Conservation (phyloP, 2,113 vertebrate species). For the Zootoca vivipara region DNA sequence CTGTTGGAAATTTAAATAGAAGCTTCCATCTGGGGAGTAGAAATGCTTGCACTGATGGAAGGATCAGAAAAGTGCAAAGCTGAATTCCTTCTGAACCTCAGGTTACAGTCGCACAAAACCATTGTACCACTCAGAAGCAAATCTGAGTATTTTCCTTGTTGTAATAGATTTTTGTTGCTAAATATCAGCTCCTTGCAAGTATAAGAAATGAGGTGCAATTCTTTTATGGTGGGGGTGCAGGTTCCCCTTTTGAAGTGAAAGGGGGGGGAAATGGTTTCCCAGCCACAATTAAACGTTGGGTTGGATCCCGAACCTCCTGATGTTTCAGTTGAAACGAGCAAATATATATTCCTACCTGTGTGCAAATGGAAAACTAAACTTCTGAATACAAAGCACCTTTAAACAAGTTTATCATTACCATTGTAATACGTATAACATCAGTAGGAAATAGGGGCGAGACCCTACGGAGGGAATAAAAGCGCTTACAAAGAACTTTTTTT, state of each 20-base stretch:
- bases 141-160: too few relatives aligned
- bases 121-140: too few relatives aligned
- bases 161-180: too few relatives aligned
- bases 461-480: not conserved
- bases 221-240: not conserved
- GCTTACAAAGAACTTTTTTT: conserved; percentile 9
- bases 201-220: not conserved
- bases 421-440: not conserved
- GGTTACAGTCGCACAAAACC: too few relatives aligned
- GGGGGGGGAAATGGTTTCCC: too few relatives aligned
- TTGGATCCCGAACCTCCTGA: not conserved
- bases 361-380: not conserved
- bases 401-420: not conserved
- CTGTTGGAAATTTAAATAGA: too few relatives aligned
- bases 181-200: too few relatives aligned
- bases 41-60: too few relatives aligned
- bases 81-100: too few relatives aligned
- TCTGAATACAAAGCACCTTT: not conserved
- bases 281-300: too few relatives aligned
- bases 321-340: not conserved
- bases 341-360: not conserved
- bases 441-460: not conserved
- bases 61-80: too few relatives aligned
- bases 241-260: not conserved
- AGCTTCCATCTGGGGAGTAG: too few relatives aligned